These are phyloP conservation scores for Oenanthe melanoleuca DNA, from an alignment of 2,113 vertebrate genomes.

Conservation along the genomic window DNA sequence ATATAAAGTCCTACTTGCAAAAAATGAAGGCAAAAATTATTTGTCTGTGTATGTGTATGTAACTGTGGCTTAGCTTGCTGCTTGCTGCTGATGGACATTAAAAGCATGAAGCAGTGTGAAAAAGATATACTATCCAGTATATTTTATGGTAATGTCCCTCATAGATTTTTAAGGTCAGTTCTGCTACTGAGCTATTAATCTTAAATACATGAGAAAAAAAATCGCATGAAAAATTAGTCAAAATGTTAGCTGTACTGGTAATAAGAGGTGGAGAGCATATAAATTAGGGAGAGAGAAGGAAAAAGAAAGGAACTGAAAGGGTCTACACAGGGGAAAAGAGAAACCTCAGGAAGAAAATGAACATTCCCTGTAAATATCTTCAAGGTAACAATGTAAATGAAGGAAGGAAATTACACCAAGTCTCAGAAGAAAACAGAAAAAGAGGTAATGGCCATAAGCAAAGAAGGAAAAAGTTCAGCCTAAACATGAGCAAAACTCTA, in stretches of 20 bases:
- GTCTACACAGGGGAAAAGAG: neutral
- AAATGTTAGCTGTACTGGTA: neutral
- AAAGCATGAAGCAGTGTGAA: neutral
- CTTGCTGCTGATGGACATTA: neutral
- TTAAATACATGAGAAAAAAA: neutral
- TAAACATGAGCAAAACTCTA: slow-evolving; percentile 1
- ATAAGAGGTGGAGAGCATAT: neutral
- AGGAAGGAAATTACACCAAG: slow-evolving; percentile 23
- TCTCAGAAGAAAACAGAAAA: slow-evolving; percentile 30
- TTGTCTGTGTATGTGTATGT: neutral
- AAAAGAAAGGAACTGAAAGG: neutral
- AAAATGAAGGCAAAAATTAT: neutral
- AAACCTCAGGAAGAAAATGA: slow-evolving; percentile 33
- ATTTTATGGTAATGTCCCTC: neutral
- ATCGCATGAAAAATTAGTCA: neutral
- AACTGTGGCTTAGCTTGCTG: neutral
- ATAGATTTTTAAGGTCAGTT: neutral
- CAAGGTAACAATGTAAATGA: slow-evolving; percentile 45
- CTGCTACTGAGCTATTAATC: neutral
- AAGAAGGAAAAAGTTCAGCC: slow-evolving; percentile 28
- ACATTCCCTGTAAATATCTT: slow-evolving; percentile 41
- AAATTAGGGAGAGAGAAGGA: neutral
- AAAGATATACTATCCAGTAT: neutral
- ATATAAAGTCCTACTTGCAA: neutral
- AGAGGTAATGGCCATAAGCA: slow-evolving; percentile 16